These are phyloP conservation scores for Villa cingulata DNA, from an alignment of 2,888 invertebrate species.

Conservation along the genomic window DNA sequence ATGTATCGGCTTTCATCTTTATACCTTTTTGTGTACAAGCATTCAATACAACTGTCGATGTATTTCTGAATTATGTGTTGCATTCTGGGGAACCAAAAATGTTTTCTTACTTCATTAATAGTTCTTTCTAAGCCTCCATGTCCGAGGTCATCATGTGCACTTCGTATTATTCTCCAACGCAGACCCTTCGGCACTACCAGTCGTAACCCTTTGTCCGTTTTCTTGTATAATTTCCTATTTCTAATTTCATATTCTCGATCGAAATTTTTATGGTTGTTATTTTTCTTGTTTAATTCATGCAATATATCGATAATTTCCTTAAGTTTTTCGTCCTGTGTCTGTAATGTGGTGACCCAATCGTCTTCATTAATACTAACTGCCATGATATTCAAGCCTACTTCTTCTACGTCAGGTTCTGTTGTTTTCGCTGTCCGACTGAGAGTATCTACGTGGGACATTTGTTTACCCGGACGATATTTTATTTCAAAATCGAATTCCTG, in stretches of 20 bases:
- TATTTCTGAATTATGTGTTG: too few relatives aligned
- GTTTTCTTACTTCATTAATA: constrained; percentile 7
- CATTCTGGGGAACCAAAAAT: too few relatives aligned
- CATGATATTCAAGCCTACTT: background rate
- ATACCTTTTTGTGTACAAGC: constrained; percentile 24
- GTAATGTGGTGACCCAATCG: background rate
- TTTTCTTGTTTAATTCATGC: constrained; percentile 8
- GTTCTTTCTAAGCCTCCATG: constrained; percentile 7
- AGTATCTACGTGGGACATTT: constrained; percentile 1
- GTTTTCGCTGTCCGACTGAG: background rate
- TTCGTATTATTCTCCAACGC: constrained; percentile 9
- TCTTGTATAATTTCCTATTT: too few relatives aligned
- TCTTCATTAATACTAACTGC: background rate
- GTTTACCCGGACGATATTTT: background rate
- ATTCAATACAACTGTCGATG: too few relatives aligned
- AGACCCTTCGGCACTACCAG: constrained; percentile 3
- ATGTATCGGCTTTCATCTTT: constrained; percentile 13
- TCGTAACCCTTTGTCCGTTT: too few relatives aligned
- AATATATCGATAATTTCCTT: background rate
- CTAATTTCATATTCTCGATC: too few relatives aligned
- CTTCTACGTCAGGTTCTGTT: background rate
- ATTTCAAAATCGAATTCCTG: constrained; percentile 5
- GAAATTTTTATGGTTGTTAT: too few relatives aligned
- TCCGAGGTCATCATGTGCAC: too few relatives aligned
- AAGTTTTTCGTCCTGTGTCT: too few relatives aligned